Base-by-base conservation (phyloP, 2,888 invertebrate genomes). In the Entomobrya multifasciata region DNA sequence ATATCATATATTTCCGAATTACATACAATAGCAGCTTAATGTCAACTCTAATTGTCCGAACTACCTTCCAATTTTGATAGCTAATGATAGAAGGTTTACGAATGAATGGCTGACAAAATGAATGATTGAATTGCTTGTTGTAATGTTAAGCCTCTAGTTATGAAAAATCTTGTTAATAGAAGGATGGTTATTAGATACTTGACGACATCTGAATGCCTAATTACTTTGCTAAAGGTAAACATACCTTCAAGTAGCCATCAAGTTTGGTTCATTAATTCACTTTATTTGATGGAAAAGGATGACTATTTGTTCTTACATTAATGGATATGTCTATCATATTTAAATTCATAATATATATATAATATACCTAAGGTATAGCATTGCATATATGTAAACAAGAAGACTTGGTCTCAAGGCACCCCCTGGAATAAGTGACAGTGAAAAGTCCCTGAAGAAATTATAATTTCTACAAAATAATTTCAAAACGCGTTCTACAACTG, bases 1-100 rank as follows among this genome's bases (percentile, higher is more conserved):
- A 47, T 13, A 47, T 27, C 1, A 15, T 60, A 5, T 8, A 65
- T 49, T 41, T 57, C 52, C 52, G 70, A 49, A 82, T 83, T 82
- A 74, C n/a, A n/a, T n/a, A n/a, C 82, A 82, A 83, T 83, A 76
- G n/a, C 62, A 52, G 8, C 62, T 49, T 52, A 83, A 83, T 76
- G 83, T 83, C 83, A 83, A 83, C 52, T 47, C 57, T 83, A 83
- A 83, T 83, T 83, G 83, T 25, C 30, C 11, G 20, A 49, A 65
- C 62, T 76, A 55, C 83, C 74, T 83, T 83, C 65, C 22, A 62
- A 62, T 27, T 49, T 49, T 30, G 30, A 47, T 47, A 74, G 22
- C 72, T 25, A 70, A 65, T 49, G 57, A 65, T 11, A 17, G 49
- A 57, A 30, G 5, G 44, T 74, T 72, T 60, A 72, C 60, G 25